phyloP scores from a whole-genome alignment of 2,113 vertebrate species.

The Lamprotornis superbus region DNA sequence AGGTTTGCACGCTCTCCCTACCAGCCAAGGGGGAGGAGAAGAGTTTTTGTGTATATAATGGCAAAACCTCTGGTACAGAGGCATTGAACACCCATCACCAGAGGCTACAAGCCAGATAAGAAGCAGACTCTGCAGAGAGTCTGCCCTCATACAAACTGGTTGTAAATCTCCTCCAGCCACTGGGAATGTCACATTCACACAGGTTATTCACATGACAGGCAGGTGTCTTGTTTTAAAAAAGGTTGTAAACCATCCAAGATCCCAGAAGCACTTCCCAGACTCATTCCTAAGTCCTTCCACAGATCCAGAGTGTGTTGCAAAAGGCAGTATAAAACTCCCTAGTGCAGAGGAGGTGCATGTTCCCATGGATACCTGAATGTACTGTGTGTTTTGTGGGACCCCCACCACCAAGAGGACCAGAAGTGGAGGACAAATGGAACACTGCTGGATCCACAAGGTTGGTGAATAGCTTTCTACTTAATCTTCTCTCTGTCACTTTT shows the following conservation, averaged over 20 bases:
- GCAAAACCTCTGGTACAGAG: not conserved
- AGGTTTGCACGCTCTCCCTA: not conserved
- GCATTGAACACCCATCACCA: not conserved
- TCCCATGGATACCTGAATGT: not conserved
- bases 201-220: not conserved
- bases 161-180: not conserved
- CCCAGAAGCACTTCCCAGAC: accelerated
- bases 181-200: not conserved
- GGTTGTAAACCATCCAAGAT: not conserved
- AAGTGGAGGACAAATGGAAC: not conserved
- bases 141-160: not conserved
- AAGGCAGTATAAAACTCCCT: not conserved
- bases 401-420: not conserved
- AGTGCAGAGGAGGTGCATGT: not conserved
- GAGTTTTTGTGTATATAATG: not conserved
- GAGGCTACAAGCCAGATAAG: not conserved
- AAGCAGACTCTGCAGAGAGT: not conserved
- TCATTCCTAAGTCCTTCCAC: not conserved
- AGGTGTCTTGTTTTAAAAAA: not conserved
- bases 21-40: not conserved
- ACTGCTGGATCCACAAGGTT: not conserved
- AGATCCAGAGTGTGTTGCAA: not conserved
- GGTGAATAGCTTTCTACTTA: not conserved
- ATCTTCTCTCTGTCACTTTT: not conserved
- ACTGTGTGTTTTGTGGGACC: accelerated